Conservation (phyloP, 2,888 invertebrate genomes). For the Pheosia tremula region DNA sequence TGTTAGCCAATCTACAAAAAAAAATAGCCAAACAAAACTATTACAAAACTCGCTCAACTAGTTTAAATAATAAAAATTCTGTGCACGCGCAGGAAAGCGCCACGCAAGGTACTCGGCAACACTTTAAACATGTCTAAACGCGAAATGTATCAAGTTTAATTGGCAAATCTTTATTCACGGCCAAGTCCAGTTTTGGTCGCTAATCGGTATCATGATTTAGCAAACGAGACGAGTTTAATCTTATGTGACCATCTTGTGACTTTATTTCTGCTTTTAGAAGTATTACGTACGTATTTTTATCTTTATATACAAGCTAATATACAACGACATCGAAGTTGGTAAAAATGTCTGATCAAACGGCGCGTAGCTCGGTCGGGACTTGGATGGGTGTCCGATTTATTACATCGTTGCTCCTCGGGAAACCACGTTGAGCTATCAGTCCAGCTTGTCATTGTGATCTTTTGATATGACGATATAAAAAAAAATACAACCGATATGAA, state of each 20-base stretch:
- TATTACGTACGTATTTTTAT: not conserved
- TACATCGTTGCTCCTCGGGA: no score
- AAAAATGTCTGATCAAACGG: no score
- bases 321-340: no score
- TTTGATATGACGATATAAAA: no score
- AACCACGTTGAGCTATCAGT: no score
- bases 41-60: not conserved
- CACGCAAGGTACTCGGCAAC: slow-evolving; percentile 8
- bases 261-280: no score
- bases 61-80: slow-evolving; percentile 8
- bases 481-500: no score
- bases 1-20: not conserved
- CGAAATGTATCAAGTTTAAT: slow-evolving; percentile 26
- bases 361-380: no score
- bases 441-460: no score
- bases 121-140: slow-evolving; percentile 17
- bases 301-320: no score
- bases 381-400: no score
- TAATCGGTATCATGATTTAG: slow-evolving; percentile 24
- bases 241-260: slow-evolving; percentile 1
- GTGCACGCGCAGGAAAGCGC: slow-evolving; percentile 7
- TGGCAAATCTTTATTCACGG: slow-evolving; percentile 24
- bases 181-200: slow-evolving; percentile 18
- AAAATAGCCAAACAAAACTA: not conserved
- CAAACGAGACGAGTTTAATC: slow-evolving; percentile 27